A percentile compares a stretch with the other conserved stretches of the same genome.
Evolutionary conservation across 2,888 invertebrate species (phyloP).

Genomic region (Hypolimnas misippus): DNA sequence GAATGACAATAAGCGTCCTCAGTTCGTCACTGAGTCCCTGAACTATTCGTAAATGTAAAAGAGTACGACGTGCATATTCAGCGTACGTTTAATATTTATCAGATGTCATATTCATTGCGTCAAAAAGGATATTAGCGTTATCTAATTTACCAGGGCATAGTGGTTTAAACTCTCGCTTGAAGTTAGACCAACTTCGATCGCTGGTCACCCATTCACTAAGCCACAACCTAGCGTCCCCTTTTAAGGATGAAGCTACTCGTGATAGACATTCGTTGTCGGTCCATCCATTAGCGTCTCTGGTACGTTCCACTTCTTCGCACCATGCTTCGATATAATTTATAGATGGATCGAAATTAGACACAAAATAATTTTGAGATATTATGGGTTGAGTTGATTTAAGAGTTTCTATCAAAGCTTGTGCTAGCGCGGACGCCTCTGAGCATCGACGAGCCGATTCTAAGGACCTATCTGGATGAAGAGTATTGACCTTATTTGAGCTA

Average conservation of each 20-base stretch:
- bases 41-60: conserved; percentile 32
- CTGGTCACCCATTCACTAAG: not conserved
- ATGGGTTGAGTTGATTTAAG: too few relatives aligned
- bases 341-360: conserved; percentile 12
- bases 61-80: too few relatives aligned
- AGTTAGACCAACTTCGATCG: not conserved
- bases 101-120: not conserved
- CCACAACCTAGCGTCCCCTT: conserved; percentile 22
- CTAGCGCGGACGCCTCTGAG: too few relatives aligned
- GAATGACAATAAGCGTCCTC: too few relatives aligned
- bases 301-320: conserved; percentile 9
- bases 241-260: not conserved
- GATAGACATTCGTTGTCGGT: not conserved
- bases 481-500: too few relatives aligned
- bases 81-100: not conserved
- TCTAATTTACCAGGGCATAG: not conserved
- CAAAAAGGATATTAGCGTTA: not conserved
- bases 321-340: not conserved
- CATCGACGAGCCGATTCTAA: too few relatives aligned
- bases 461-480: too few relatives aligned
- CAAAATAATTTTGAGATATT: conserved; percentile 14
- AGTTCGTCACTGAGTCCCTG: conserved; percentile 25
- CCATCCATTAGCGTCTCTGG: not conserved
- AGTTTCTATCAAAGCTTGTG: too few relatives aligned
- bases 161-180: not conserved